phyloP scores from a whole-genome alignment of 1,140 invertebrate genomes.

The Papilio helenus region DNA sequence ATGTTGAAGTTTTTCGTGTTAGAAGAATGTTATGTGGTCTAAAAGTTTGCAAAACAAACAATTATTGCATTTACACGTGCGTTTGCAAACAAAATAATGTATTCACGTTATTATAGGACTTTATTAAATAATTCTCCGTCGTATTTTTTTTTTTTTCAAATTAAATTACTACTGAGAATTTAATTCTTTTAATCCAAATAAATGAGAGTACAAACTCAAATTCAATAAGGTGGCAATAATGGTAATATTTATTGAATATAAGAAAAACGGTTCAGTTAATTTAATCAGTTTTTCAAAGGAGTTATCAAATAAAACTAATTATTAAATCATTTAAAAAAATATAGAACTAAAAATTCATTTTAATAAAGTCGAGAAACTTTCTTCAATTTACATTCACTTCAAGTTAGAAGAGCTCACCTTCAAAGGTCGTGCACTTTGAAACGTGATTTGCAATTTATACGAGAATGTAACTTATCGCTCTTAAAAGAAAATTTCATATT shows the following conservation, averaged over 20 bases:
- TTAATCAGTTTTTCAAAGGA: no score
- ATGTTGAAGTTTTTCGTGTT: not conserved
- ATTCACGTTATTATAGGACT: not conserved
- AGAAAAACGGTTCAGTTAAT: no score
- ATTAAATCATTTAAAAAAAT: not conserved
- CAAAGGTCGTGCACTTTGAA: slow-evolving; percentile 20
- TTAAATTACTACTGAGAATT: no score
- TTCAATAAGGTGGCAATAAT: no score
- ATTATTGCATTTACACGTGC: not conserved
- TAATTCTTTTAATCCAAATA: no score
- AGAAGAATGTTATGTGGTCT: not conserved
- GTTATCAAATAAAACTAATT: not conserved
- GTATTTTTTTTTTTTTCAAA: no score
- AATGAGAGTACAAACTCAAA: no score
- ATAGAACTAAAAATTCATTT: not conserved
- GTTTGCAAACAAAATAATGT: no score
- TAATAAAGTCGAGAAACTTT: not conserved
- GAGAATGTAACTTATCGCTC: not conserved
- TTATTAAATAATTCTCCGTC: not conserved
- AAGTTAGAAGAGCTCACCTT: slow-evolving; percentile 7
- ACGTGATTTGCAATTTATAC: slow-evolving; percentile 21
- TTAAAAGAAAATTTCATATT: slow-evolving; percentile 8
- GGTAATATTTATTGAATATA: no score
- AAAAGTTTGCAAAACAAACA: not conserved
- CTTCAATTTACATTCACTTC: slow-evolving; percentile 19